phyloP scores from a whole-genome alignment of 2,888 invertebrate species.

The Pseudeuparius sepicola region DNA sequence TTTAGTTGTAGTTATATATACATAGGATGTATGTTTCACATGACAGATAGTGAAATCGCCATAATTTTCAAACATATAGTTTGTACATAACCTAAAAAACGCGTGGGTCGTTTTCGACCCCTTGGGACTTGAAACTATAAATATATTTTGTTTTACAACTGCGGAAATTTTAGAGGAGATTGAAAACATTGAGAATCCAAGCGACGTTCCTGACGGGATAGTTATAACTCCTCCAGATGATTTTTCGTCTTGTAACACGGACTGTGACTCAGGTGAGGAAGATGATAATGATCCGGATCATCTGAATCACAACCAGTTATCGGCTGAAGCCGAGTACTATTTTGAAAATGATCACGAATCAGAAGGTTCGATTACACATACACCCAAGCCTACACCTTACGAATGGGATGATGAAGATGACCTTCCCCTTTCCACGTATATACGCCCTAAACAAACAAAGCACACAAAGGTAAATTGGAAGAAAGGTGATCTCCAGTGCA shows the following conservation, averaged over 20 bases:
- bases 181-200: constrained; percentile 1
- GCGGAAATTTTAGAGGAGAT: constrained; percentile 1
- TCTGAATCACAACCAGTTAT: not conserved
- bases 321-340: constrained; percentile 4
- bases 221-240: constrained; percentile 2
- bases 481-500: constrained; percentile 1
- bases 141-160: no score
- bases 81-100: no score
- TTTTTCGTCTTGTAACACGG: constrained; percentile 1
- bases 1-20: no score
- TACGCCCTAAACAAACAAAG: no score
- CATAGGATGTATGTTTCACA: no score
- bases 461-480: constrained; percentile 4
- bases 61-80: no score
- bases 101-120: no score
- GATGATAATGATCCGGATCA: no score
- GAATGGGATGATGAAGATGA: constrained; percentile 6
- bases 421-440: constrained; percentile 1
- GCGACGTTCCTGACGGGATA: constrained; percentile 1
- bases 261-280: not conserved
- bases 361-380: constrained; percentile 1
- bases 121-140: no score
- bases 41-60: no score
- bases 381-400: no score
- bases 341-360: constrained; percentile 6